phyloP scores from a whole-genome alignment of 2,113 vertebrate genomes.

The Lynx canadensis region DNA sequence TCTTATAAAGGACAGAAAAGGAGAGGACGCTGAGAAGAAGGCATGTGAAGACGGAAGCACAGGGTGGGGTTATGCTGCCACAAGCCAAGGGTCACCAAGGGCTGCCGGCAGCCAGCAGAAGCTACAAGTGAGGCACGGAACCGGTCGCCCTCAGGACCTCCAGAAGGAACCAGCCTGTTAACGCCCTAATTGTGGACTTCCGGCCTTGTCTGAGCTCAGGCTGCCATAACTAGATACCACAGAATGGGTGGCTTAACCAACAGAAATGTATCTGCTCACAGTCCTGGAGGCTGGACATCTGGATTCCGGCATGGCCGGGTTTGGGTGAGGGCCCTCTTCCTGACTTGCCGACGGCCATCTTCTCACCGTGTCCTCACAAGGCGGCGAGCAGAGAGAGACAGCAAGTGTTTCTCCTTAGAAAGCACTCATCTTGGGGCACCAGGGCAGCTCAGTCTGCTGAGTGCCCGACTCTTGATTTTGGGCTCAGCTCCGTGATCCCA shows the following conservation, averaged over 20 bases:
- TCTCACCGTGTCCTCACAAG: neutral
- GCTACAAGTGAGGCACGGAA: neutral
- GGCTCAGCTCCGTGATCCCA: no score
- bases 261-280: neutral
- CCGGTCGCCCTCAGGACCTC: no score
- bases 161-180: neutral
- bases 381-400: neutral
- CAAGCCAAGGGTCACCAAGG: neutral
- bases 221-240: neutral
- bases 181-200: neutral
- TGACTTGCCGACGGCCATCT: accelerated
- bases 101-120: neutral
- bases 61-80: neutral
- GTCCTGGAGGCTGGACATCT: neutral
- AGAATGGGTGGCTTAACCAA: neutral
- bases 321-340: neutral
- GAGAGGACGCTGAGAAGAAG: neutral
- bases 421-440: neutral
- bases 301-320: no score
- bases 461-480: no score
- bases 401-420: neutral
- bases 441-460: no score
- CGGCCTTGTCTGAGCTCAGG: neutral
- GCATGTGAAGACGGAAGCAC: neutral
- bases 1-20: neutral